Evolutionary conservation across 2,888 invertebrate species (phyloP).

Genomic region (Anoncus sp.): DNA sequence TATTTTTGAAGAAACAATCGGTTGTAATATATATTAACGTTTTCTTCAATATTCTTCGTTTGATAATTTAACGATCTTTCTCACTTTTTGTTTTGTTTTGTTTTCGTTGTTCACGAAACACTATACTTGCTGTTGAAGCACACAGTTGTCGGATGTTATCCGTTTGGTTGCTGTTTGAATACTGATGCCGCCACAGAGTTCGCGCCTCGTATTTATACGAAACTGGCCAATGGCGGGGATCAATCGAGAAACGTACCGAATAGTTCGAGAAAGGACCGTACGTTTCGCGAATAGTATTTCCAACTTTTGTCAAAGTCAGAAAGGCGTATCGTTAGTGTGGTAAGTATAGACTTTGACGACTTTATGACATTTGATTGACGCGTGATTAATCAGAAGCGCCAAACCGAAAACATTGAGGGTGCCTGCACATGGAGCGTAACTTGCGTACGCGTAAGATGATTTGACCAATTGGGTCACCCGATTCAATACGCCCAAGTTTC

Average conservation of each 20-base stretch:
- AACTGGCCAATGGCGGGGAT: conserved; percentile 40
- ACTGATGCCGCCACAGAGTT: conserved; percentile 34
- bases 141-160: conserved; percentile 3
- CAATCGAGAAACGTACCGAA: conserved; percentile 4
- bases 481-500: no score
- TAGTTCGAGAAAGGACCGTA: background rate
- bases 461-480: no score
- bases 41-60: conserved; percentile 8
- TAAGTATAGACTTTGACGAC: background rate
- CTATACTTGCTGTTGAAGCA: no score
- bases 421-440: no score
- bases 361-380: background rate
- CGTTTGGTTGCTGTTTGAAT: conserved; percentile 56
- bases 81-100: no score
- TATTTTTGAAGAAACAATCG: conserved; percentile 11
- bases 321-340: conserved; percentile 8
- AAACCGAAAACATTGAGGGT: no score
- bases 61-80: no score
- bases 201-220: conserved; percentile 54
- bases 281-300: conserved; percentile 34
- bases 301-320: background rate
- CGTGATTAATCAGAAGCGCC: no score
- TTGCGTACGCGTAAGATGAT: no score
- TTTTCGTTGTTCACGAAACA: no score
- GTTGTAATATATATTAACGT: background rate